phyloP scores from a whole-genome alignment of 2,797 vertebrate genomes.

The Phaenicophaeus curvirostris region DNA sequence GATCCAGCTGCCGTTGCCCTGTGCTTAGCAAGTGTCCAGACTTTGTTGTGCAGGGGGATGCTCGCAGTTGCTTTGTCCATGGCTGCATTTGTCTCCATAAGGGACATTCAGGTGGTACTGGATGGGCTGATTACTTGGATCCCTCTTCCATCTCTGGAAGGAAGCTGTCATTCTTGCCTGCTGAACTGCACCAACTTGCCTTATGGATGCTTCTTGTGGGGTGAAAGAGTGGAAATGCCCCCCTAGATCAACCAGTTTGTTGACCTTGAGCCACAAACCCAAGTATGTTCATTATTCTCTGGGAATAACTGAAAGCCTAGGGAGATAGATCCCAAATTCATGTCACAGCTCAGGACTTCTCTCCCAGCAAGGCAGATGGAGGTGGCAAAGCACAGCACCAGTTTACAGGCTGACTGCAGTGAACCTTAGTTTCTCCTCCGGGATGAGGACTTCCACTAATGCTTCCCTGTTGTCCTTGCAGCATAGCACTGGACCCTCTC shows the following conservation, averaged over 20 bases:
- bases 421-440: neutral
- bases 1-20: neutral
- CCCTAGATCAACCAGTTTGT: neutral
- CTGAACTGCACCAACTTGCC: neutral
- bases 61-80: neutral
- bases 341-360: neutral
- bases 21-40: neutral
- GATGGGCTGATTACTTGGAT: neutral
- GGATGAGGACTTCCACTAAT: neutral
- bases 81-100: neutral
- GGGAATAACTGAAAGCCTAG: neutral
- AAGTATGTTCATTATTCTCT: neutral
- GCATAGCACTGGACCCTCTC: conserved; percentile 94
- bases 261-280: neutral
- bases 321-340: neutral
- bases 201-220: neutral
- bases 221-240: neutral
- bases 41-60: neutral
- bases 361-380: neutral
- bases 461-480: conserved; percentile 53
- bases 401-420: neutral
- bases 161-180: neutral
- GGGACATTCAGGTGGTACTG: neutral
- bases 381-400: neutral
- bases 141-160: neutral